Base-by-base conservation (phyloP, 2,113 vertebrate genomes). In the Heteronetta atricapilla region DNA sequence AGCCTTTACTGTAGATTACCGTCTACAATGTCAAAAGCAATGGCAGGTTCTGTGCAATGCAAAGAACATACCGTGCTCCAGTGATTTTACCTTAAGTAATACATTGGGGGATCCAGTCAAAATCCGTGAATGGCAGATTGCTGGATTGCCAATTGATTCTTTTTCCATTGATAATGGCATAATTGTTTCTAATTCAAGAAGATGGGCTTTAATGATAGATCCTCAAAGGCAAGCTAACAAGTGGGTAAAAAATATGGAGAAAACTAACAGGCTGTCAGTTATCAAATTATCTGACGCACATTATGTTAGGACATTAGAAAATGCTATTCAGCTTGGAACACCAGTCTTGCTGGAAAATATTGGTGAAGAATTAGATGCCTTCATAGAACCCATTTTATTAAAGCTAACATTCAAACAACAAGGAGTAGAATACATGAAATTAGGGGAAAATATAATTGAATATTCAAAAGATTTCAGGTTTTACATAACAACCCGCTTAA, bases 241-340 rank as follows among this genome's bases (percentile, higher is more conserved):
- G 50, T 99, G 99, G 99, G 89, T 99, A 79, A 99, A 99, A 92
- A 99, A 99, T 86, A 99, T 99, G 99, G 99, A 99, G 95, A 99
- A 98, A 91, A 80, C 29, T 5, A 99, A 99, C 89, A 99, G 97
- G 55, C 97, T 99, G 23, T 96, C 98, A 8, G 97, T 99, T 76
- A 99, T 99, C 96, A 99, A 99, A 93, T 97, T 99, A 44, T 98
- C 99, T 7, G 99, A 99, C 70, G 44, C 94, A 15, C 98, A 98
- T 94, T 99, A 99, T 13, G 96, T 99, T 68, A 98, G 98, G 82
- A 95, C 89, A 0, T 91, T 99, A 93, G 99, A 99, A 97, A 98
- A 98, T 4, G 97, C 98, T 34, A 97, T 99, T 68, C 99, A 99
- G 93, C 98, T 99, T 88, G 99, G 99, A 75, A 98, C 97, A 19